phyloP scores from a whole-genome alignment of 2,113 vertebrate species.

The Xiphophorus couchianus region DNA sequence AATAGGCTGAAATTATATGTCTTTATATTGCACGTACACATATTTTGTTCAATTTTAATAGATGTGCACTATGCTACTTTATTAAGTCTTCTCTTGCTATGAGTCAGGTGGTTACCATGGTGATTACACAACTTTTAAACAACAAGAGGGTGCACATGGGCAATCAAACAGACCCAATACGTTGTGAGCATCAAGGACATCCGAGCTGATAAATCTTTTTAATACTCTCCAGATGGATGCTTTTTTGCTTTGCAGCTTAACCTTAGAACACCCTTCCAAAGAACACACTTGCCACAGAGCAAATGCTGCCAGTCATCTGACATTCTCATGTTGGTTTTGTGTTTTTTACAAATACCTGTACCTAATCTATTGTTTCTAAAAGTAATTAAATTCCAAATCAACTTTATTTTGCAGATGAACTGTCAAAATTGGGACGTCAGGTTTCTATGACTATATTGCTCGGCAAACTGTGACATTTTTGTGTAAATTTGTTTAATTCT shows the following conservation, averaged over 20 bases:
- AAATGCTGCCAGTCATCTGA: background rate
- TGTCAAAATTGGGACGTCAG: too few relatives aligned
- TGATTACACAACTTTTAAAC: background rate
- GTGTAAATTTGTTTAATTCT: too few relatives aligned
- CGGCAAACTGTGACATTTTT: too few relatives aligned
- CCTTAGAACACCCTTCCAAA: constrained; percentile 91
- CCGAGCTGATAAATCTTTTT: constrained; percentile 91
- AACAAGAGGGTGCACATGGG: constrained; percentile 32
- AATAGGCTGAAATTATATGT: too few relatives aligned
- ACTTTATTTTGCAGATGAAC: too few relatives aligned
- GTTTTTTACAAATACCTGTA: background rate
- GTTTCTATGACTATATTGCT: too few relatives aligned
- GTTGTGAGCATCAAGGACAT: constrained; percentile 88
- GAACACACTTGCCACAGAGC: constrained; percentile 42
- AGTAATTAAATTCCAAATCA: too few relatives aligned
- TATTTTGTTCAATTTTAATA: too few relatives aligned
- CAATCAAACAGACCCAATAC: constrained; percentile 67
- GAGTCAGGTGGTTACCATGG: constrained; percentile 15
- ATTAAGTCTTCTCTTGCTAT: too few relatives aligned
- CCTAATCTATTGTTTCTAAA: too few relatives aligned
- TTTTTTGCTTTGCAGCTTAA: constrained; percentile 88
- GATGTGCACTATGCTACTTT: too few relatives aligned
- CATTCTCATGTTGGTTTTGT: background rate
- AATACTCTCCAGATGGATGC: constrained; percentile 95
- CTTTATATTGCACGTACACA: too few relatives aligned